These are phyloP conservation scores for Leptogaster cylindrica DNA, from an alignment of 2,888 invertebrate species.

Conservation along the genomic window DNA sequence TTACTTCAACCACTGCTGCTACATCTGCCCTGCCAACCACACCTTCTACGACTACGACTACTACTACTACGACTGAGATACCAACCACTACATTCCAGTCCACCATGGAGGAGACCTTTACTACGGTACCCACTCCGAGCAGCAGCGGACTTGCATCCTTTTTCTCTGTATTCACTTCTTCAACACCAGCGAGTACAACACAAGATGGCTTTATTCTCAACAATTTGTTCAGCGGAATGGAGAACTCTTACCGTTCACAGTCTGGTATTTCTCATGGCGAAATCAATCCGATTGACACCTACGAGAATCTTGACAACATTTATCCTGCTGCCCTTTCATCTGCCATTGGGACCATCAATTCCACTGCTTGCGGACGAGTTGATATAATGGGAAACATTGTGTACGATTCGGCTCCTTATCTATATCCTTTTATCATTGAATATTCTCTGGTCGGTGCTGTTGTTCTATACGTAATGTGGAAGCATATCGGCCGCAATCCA, in stretches of 20 bases:
- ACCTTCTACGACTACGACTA: constrained; percentile 53
- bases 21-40: constrained; percentile 53
- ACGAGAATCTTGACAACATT: constrained; percentile 67
- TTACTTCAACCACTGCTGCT: constrained; percentile 53
- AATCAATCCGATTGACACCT: constrained; percentile 56
- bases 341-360: constrained; percentile 62
- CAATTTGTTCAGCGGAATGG: constrained; percentile 59
- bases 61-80: constrained; percentile 53
- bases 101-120: constrained; percentile 48
- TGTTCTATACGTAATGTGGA: constrained; percentile 96
- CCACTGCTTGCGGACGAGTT: constrained; percentile 76
- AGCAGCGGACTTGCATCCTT: constrained; percentile 52
- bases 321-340: constrained; percentile 68
- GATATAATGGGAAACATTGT: constrained; percentile 94
- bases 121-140: constrained; percentile 44
- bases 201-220: constrained; percentile 57
- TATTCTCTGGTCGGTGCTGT: constrained; percentile 95
- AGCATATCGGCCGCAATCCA: constrained; percentile 88
- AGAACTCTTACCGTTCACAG: constrained; percentile 60
- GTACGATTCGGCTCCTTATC: constrained; percentile 89
- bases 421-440: constrained; percentile 95
- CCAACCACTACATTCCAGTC: constrained; percentile 49
- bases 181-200: constrained; percentile 51
- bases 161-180: constrained; percentile 53
- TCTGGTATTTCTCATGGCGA: constrained; percentile 60